phyloP scores from a whole-genome alignment of 2,113 vertebrate genomes.

The Thermophis baileyi region DNA sequence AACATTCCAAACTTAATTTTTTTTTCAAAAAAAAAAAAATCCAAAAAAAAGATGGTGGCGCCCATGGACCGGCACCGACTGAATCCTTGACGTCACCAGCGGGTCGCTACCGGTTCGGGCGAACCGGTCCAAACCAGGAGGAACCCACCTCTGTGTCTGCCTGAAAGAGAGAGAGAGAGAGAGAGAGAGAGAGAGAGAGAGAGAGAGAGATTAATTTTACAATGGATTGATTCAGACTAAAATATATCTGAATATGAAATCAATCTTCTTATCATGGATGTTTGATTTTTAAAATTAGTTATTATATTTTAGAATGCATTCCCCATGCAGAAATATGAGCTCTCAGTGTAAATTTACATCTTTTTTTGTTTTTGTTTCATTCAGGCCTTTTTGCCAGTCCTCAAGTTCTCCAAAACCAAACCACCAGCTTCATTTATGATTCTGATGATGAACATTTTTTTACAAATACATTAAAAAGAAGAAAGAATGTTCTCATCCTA shows the following conservation, averaged over 20 bases:
- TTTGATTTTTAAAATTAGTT: background rate
- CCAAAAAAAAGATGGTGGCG: no score
- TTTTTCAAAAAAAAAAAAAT: no score
- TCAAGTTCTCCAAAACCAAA: background rate
- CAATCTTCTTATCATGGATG: background rate
- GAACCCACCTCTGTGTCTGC: no score
- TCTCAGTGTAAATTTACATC: background rate
- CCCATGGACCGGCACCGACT: no score
- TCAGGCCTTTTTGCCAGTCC: background rate
- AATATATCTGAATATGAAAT: background rate
- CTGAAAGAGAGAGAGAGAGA: no score
- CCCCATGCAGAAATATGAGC: background rate
- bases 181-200: no score
- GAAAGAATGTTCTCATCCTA: background rate
- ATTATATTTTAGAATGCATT: background rate
- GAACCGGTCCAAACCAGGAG: no score
- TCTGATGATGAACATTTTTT: background rate
- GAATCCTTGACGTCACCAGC: no score
- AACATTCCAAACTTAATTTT: no score
- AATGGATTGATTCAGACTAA: background rate
- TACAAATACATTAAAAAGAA: background rate
- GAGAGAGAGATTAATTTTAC: background rate
- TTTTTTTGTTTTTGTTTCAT: background rate
- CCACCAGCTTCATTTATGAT: background rate
- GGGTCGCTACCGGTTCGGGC: no score